Conservation (phyloP, 2,113 vertebrate genomes). For the Oriolus oriolus region DNA sequence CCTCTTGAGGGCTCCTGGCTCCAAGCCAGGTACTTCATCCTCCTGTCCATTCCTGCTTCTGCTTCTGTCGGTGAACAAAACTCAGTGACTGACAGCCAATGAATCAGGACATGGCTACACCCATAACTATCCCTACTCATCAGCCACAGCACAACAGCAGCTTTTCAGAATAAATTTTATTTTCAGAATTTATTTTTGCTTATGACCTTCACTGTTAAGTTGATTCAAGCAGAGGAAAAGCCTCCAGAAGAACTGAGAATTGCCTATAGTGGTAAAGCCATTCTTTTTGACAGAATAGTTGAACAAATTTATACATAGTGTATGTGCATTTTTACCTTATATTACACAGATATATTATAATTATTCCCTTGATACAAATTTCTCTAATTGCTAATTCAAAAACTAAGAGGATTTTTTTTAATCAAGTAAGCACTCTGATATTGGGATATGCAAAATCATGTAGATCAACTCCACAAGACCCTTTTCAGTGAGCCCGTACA, state of each 20-base stretch:
- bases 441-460: neutral
- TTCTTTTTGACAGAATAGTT: neutral
- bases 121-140: neutral
- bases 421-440: neutral
- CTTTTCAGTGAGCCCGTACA: neutral
- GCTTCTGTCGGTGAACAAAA: neutral
- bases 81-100: neutral
- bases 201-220: neutral
- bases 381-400: neutral
- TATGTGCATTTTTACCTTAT: neutral
- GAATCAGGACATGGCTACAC: neutral
- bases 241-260: neutral
- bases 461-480: neutral
- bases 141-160: neutral
- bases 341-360: neutral
- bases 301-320: neutral
- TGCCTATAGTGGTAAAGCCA: neutral
- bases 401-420: neutral
- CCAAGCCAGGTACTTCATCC: conserved; percentile 13
- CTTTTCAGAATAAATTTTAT: neutral
- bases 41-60: conserved; percentile 9
- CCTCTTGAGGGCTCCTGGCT: conserved; percentile 14
- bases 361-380: neutral
- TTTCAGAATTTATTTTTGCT: neutral
- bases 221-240: neutral